These are phyloP conservation scores for Cephus spinipes DNA, from an alignment of 2,888 invertebrate genomes.

Conservation along the genomic window DNA sequence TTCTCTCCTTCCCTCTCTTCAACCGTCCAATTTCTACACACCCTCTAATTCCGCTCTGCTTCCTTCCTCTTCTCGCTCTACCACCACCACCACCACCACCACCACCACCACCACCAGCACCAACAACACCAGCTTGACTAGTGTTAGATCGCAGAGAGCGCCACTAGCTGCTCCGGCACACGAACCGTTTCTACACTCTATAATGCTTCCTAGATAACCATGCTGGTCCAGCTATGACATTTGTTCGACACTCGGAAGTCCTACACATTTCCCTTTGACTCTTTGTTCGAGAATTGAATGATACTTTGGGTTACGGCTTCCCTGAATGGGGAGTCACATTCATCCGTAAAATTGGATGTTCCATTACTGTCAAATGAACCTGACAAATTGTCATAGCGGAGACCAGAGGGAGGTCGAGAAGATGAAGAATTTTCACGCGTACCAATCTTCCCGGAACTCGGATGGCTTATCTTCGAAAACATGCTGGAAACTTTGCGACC, in stretches of 20 bases:
- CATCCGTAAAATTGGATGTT: not conserved
- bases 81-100: not conserved
- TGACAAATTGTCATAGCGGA: not conserved
- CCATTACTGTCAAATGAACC: not conserved
- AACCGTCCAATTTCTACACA: not conserved
- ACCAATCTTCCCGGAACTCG: not conserved
- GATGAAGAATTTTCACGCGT: not conserved
- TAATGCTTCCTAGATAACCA: not conserved
- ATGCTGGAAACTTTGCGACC: not conserved
- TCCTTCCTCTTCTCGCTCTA: not conserved
- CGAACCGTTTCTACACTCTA: not conserved
- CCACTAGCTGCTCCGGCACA: not conserved
- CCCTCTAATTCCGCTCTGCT: not conserved
- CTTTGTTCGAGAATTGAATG: not conserved
- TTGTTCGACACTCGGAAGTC: not conserved
- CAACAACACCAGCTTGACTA: not conserved
- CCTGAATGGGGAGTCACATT: not conserved
- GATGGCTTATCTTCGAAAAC: not conserved
- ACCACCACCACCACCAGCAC: not conserved
- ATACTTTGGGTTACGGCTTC: not conserved
- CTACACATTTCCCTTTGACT: not conserved
- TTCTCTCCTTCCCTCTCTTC: not conserved
- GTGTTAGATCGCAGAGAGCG: not conserved
- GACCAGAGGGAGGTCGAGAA: not conserved
- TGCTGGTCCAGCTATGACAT: not conserved